phyloP scores from a whole-genome alignment of 1,140 invertebrate species.

The Lepidurus couesii region DNA sequence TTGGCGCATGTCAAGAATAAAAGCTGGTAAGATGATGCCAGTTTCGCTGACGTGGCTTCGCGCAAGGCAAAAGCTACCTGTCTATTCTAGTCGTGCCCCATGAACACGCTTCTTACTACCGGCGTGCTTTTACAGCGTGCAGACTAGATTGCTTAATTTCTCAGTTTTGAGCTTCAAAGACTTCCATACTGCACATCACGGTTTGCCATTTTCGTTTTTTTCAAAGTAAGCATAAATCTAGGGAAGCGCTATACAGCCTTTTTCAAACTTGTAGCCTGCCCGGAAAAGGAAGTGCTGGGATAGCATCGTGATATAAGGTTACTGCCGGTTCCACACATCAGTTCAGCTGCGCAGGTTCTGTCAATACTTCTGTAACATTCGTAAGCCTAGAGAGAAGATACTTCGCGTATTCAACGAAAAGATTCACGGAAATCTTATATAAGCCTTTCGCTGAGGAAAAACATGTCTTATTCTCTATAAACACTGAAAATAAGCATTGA shows the following conservation, averaged over 20 bases:
- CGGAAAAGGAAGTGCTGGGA: too few relatives aligned
- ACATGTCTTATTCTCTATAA: too few relatives aligned
- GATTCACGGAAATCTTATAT: too few relatives aligned
- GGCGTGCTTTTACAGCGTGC: background rate
- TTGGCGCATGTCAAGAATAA: background rate
- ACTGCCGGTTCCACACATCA: background rate
- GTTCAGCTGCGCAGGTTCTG: background rate
- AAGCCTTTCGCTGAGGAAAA: too few relatives aligned
- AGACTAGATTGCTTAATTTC: background rate
- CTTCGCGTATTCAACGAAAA: too few relatives aligned
- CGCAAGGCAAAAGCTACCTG: background rate
- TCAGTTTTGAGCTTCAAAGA: background rate
- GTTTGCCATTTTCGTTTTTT: background rate
- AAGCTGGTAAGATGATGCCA: background rate
- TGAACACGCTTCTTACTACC: background rate
- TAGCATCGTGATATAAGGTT: too few relatives aligned
- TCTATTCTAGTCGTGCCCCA: slow-evolving; percentile 8
- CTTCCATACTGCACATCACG: background rate
- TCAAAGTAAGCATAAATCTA: background rate
- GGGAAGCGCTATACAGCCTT: background rate
- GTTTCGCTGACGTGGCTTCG: background rate
- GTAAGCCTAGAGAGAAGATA: background rate
- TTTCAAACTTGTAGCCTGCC: background rate
- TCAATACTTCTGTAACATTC: background rate
- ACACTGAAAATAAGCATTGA: too few relatives aligned